Evolutionary conservation across 2,888 invertebrate species (phyloP), one percentile per base, ranked within the genome.

Genomic region (Aphrophora alni): DNA sequence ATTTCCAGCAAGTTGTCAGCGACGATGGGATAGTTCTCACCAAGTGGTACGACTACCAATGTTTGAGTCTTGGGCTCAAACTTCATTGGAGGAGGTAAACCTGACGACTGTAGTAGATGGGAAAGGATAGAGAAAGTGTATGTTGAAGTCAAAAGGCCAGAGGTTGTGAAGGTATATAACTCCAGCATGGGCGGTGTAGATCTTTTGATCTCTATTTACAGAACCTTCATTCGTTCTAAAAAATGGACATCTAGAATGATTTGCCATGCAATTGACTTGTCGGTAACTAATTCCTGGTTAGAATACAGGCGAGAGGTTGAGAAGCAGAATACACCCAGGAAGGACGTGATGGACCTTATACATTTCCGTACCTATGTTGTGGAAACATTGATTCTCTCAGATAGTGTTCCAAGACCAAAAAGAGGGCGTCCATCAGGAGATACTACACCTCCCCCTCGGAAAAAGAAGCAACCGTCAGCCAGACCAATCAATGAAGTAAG

Each of bases 171-270:
- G 24, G 24, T 76, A 12, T 82, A 83, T 38, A 83, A 82, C 38
- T 51, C 70, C 27, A 73, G 28, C 28, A 80, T 83, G 82, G 82
- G 79, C 21, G 82, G 81, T n/a, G 80, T 81, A 4, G 83, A 83
- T 71, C 78, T 80, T 21, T 33, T 80, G 0, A 77, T 82, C 33
- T 76, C 79, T 27, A 27, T 76, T 3, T 83, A 83, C 73, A 77
- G 82, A 73, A 78, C 70, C n/a, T 74, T 28, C 69, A 81, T 82
- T 68, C 72, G 79, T 8, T 75, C 75, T 5, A 78, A 59, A 33
- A 78, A 83, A 27, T 80, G 83, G 83, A 83, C 83, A 0, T 33
- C 81, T 7, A 27, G 83, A 24, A 75, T 82, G 75, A 44, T 83
- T 38, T 69, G 24, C 17, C 82, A 82, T 72, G 78, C 69, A 21